Conservation (phyloP, 2,797 vertebrate species). For the Aulostomus chinensis region DNA sequence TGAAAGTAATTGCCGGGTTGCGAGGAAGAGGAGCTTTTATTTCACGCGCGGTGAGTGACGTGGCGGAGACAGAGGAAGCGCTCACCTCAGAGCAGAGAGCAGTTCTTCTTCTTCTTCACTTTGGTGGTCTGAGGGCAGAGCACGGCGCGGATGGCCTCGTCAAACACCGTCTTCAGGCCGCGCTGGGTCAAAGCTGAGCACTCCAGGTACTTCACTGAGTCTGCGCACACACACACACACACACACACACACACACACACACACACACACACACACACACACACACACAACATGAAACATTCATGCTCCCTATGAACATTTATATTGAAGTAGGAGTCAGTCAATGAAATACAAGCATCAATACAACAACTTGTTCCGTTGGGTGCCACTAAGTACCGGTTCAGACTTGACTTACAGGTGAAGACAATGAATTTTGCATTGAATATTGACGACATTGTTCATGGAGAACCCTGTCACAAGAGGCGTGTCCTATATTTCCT, state of each 20-base stretch:
- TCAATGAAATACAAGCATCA: too few species aligned
- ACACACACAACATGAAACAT: background rate
- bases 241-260: background rate
- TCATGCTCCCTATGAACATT: too few species aligned
- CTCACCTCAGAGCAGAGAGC: constrained; percentile 82
- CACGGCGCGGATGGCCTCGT: constrained; percentile 92
- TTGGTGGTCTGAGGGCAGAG: constrained; percentile 88
- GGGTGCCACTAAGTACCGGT: too few species aligned
- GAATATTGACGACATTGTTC: too few species aligned
- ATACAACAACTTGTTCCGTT: too few species aligned
- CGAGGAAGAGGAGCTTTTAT: background rate
- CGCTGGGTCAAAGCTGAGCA: constrained; percentile 92
- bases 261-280: background rate
- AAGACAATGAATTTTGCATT: too few species aligned
- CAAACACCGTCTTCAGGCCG: constrained; percentile 92
- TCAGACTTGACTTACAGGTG: too few species aligned
- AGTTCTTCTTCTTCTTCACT: constrained; percentile 82
- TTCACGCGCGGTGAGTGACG: too few species aligned
- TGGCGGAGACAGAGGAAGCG: too few species aligned
- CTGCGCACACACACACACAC: constrained; percentile 19
- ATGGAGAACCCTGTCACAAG: too few species aligned
- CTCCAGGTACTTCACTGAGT: constrained; percentile 88
- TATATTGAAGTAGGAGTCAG: too few species aligned
- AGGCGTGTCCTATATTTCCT: too few species aligned
- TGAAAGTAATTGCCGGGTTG: constrained; percentile 5